Evolutionary conservation across 2,113 vertebrate species (phyloP).

Genomic region (Plecotus auritus): DNA sequence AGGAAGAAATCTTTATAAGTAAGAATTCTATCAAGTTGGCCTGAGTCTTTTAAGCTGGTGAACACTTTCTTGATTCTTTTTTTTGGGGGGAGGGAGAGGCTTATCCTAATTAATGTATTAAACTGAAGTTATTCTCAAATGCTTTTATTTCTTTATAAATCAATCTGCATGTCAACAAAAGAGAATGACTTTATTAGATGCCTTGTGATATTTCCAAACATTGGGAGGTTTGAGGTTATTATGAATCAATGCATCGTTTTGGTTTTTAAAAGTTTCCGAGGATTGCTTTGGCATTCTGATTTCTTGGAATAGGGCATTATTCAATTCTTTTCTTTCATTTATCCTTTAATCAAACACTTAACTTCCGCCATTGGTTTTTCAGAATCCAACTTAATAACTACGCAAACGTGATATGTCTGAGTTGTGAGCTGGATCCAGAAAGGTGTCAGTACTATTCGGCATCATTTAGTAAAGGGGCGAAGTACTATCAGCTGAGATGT

Average conservation of each 20-base stretch:
- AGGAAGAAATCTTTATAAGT: slow-evolving; percentile 95
- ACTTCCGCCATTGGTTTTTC: slow-evolving; percentile 59
- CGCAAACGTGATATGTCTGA: slow-evolving; percentile 84
- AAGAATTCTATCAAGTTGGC: slow-evolving; percentile 68
- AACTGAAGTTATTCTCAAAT: neutral
- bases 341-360: slow-evolving; percentile 9
- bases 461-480: slow-evolving; percentile 89
- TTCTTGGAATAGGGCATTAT: neutral
- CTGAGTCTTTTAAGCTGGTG: neutral
- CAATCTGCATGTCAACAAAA: neutral
- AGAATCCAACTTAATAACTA: slow-evolving; percentile 83
- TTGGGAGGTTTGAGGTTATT: neutral
- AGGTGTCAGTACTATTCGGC: slow-evolving; percentile 93
- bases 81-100: accelerated
- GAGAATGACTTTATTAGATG: neutral
- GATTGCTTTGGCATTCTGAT: neutral
- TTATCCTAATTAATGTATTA: neutral
- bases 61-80: neutral
- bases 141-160: neutral
- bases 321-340: neutral
- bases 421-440: slow-evolving; percentile 84
- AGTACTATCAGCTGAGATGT: slow-evolving; percentile 92
- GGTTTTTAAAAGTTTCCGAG: neutral
- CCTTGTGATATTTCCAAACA: slow-evolving; percentile 21
- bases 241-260: neutral